Percentiles rank a stretch among this genome's conserved stretches.
These are phyloP conservation scores for Enteromius radiatus DNA, from an alignment of 2,797 vertebrate species.

Conservation along the genomic window DNA sequence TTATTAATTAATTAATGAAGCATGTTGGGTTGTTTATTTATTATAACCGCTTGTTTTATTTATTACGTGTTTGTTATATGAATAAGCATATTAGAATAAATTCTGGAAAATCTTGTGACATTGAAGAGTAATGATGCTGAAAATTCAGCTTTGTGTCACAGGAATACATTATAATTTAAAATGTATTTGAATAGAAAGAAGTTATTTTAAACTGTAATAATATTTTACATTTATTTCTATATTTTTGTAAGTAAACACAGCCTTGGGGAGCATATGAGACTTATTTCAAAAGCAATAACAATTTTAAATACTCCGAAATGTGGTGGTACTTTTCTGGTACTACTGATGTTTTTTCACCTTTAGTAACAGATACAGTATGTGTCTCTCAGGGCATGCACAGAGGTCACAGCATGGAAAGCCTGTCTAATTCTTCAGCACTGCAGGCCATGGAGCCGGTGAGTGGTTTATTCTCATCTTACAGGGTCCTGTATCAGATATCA, in stretches of 20 bases:
- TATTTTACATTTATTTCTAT: neutral
- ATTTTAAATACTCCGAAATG: neutral
- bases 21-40: no score
- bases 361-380: neutral
- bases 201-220: neutral
- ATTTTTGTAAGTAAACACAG: neutral
- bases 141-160: neutral
- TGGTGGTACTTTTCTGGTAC: neutral
- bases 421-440: constrained; percentile 83
- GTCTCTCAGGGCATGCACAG: constrained; percentile 81
- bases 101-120: no score
- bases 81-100: no score
- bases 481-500: neutral
- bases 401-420: constrained; percentile 83
- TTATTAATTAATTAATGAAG: no score
- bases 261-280: neutral
- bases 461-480: neutral
- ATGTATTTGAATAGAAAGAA: neutral
- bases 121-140: neutral
- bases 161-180: neutral
- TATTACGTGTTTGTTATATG: no score
- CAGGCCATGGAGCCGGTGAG: constrained; percentile 94
- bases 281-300: neutral
- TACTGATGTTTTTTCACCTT: neutral
- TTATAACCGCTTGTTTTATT: no score